A percentile compares a stretch with the other conserved stretches of the same genome.
Evolutionary conservation across 2,797 vertebrate genomes (phyloP).

Genomic region (Falco rusticolus): DNA sequence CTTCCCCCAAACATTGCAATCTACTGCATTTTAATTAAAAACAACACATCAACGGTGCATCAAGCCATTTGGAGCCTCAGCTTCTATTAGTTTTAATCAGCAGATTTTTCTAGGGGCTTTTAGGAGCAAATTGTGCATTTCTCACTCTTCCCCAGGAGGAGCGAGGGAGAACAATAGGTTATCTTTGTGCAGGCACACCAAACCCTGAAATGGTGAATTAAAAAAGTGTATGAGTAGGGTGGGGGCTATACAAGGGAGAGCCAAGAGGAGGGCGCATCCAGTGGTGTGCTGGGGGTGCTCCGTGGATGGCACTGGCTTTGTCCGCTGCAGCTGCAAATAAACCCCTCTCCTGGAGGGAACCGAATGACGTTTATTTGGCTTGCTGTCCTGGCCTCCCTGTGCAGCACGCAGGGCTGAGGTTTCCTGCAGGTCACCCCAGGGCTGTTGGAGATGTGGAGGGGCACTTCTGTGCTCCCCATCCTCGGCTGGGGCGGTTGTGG

Average conservation of each 20-base stretch:
- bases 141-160: background rate
- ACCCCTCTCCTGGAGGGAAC: background rate
- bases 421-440: background rate
- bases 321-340: background rate
- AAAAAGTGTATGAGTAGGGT: background rate
- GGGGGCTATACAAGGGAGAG: background rate
- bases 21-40: constrained; percentile 26
- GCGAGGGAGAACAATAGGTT: background rate
- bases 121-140: background rate
- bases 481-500: fast-evolving
- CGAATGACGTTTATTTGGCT: background rate
- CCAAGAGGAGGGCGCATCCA: background rate
- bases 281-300: background rate
- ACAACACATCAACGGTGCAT: background rate
- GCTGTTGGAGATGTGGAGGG: background rate
- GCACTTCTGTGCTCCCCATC: background rate
- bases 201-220: background rate
- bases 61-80: background rate
- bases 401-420: background rate
- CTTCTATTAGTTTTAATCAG: constrained; percentile 5
- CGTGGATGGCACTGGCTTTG: fast-evolving
- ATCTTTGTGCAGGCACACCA: background rate
- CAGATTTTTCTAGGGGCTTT: constrained; percentile 20
- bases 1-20: background rate
- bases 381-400: background rate